Base-by-base conservation (phyloP, 37 sponge, comb jelly and placozoan species). In the Oscarella lobularis region DNA sequence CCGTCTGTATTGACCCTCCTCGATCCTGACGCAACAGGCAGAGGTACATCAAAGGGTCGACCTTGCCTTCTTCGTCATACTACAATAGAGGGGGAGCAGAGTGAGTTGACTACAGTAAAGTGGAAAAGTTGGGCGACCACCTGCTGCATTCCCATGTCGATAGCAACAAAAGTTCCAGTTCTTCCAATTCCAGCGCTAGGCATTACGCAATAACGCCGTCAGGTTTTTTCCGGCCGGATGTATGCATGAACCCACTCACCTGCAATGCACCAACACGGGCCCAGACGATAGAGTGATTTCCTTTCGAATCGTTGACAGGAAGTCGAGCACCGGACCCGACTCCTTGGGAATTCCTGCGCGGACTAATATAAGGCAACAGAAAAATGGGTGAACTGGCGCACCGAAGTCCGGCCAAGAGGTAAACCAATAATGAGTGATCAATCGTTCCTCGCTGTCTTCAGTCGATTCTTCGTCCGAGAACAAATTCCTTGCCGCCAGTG, bases 1-100 rank as follows among this genome's bases (percentile, higher is more conserved):
- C 40, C 4, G 86, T 86, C 76, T 92, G 93, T 0, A 92, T 79
- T 34, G 73, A 75, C 3, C 89, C 93, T 36, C 93, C 93, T 75
- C 93, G 41, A 74, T 88, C 89, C 48, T 86, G 86, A 48, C 93
- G 72, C 77, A 92, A 77, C 73, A 82, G 75, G 66, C 86, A 80
- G 67, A 86, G 41, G 73, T 79, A 85, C 40, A 72, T 73, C 37
- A 88, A 82, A 20, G 89, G 89, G 39, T 92, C 87, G n/a, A 88
- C 89, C 31, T 60, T 67, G 2, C 81, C 81, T 73, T 74, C 81
- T 33, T 78, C 36, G 30, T 83, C 67, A 41, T 82, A 85, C 90
- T 89, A 78, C 73, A 71, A 32, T 3, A 74, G 60, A 48, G 20
- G 20, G 1, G 2, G 29, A 35, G 33, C 33, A 31, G 29, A 36